Evolutionary conservation across 2,113 vertebrate genomes (phyloP).

Genomic region (Sapayoa aenigma): DNA sequence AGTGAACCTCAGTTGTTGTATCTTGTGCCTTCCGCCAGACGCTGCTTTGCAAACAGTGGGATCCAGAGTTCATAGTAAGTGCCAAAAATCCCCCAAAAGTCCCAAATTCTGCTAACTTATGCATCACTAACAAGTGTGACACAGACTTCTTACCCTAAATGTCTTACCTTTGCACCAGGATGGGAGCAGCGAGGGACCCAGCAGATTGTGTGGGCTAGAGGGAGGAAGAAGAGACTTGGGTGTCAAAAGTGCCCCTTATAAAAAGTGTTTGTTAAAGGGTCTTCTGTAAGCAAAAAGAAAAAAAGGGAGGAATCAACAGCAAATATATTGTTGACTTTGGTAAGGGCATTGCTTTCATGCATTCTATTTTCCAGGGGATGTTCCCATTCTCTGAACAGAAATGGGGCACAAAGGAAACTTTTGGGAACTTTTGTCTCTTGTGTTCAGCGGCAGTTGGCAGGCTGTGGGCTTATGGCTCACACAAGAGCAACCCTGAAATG

Average conservation of each 20-base stretch:
- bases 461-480: not conserved
- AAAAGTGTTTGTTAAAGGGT: not conserved
- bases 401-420: not conserved
- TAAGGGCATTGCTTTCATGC: fast-evolving
- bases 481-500: not conserved
- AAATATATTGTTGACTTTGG: not conserved
- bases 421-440: not conserved
- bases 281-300: not conserved
- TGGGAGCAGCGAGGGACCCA: not conserved
- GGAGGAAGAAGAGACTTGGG: not conserved
- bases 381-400: not conserved
- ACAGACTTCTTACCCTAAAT: not conserved
- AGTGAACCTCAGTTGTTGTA: not conserved
- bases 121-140: not conserved
- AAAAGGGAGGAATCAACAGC: not conserved
- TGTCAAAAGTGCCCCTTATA: not conserved
- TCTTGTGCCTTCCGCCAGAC: not conserved
- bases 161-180: not conserved
- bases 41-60: not conserved
- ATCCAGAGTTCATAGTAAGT: not conserved
- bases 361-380: not conserved
- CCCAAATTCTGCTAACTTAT: not conserved
- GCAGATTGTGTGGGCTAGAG: not conserved
- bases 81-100: not conserved
- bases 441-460: not conserved